Evolutionary conservation across 2,113 vertebrate species (phyloP).

Genomic region (Theristicus caerulescens): DNA sequence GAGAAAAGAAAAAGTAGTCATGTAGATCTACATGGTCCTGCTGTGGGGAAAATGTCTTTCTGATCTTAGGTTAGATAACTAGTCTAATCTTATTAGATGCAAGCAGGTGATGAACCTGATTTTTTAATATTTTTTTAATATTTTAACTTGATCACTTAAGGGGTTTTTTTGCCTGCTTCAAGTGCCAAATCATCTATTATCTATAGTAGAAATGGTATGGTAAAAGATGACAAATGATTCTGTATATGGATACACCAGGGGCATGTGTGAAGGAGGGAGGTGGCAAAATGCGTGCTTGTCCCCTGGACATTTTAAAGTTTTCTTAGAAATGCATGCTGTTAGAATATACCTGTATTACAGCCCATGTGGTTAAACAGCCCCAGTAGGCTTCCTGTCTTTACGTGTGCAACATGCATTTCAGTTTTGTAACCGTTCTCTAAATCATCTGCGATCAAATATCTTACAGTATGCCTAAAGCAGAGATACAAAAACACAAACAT

Average conservation of each 20-base stretch:
- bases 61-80: background rate
- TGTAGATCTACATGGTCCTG: background rate
- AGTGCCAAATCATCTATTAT: background rate
- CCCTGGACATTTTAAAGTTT: background rate
- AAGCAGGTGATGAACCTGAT: background rate
- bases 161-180: background rate
- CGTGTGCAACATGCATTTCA: background rate
- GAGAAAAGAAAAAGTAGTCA: background rate
- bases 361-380: background rate
- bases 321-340: background rate
- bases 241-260: background rate
- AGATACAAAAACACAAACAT: background rate
- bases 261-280: background rate
- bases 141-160: no score
- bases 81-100: background rate
- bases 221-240: background rate
- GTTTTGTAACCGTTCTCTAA: background rate
- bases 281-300: background rate
- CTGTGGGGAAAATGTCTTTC: background rate
- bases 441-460: background rate
- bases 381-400: background rate
- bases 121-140: background rate
- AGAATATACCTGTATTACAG: accelerated
- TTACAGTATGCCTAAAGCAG: background rate
- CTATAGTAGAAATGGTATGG: background rate